Evolutionary conservation across 2,113 vertebrate species (phyloP), one percentile per base, ranked within the genome.

Genomic region (Sorex araneus): DNA sequence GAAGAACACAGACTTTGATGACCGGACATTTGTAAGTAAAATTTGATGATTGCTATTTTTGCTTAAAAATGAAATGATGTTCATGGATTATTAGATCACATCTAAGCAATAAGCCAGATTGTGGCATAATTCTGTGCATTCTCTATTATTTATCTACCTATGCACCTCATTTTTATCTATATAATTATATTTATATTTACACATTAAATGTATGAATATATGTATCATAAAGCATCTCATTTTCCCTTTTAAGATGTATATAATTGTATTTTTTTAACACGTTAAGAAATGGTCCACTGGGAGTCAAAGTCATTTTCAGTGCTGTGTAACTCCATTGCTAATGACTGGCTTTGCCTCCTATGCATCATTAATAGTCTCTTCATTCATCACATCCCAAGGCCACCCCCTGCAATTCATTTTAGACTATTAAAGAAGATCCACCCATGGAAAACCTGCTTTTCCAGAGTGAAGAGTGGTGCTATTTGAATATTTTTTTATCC

Each of bases 231-330:
- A 13, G 10, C 47, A 50, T 50, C 47, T 63, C 25, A 1, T 28
- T 66, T 66, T 66, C 28, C 54, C 28, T 66, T 28, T 66, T 66
- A 66, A 66, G 30, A 7, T 28, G 6, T 66, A 66, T 19, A 57
- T 7, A 50, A 50, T 6, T 50, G 45, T 47, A 47, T n/a, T n/a
- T n/a, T n/a, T n/a, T n/a, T 40, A 40, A 40, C 40, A 40, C 40
- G 7, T 7, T 40, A 7, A 40, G 40, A 40, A 40, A 54, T 54
- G 50, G 50, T 11, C 11, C 50, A 54, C 50, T 18, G 50, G 50
- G 50, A 18, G 50, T 95, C 76, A 85, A 76, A 90, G 69, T 77
- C 19, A 36, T 92, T 95, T 91, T 84, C 88, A 95, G 94, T 32
- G 69, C 40, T 13, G 66, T 85, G 88, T 90, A 96, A 86, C 80